Evolutionary conservation across 2,888 invertebrate species (phyloP), one percentile per base, ranked within the genome.

Genomic region (Gerris lacustris): DNA sequence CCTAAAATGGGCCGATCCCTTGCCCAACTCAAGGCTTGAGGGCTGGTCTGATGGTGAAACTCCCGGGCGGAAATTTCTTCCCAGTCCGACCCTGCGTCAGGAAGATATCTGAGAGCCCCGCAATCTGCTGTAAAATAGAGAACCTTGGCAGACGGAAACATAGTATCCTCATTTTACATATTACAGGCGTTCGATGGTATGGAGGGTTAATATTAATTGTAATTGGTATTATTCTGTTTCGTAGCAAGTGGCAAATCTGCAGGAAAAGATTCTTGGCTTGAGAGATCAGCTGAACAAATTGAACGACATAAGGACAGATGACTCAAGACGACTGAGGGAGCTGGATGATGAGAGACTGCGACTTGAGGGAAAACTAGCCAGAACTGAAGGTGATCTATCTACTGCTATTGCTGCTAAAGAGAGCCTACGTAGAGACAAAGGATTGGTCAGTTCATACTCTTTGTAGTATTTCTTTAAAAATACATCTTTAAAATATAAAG

Each of bases 381-480:
- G 91, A 78, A 82, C 88, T 17, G 92, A 94, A 77, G 85, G 88
- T 0, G 94, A 95, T 78, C 83, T 94, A 45, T 87, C 87, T 71
- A 84, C 89, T 0, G 84, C 86, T 62, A 91, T 91, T 78, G 81
- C 89, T 6, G 83, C 89, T 9, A 84, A 87, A 75, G 92, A 92
- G 75, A 86, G 85, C 55, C 81, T 92, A 62, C 85, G 88, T 72
- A 85, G 88, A 76, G 92, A 92, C 78, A 92, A 91, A 79, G 86
- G 87, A 75, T 88, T 88, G 77, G 92, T 92, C 79, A 83, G 85
- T 78, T 55, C n/a, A 18, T 45, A 55, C 55, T 1, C 4, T 55
- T 55, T 55, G 5, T n/a, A n/a, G n/a, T n/a, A 31, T 31, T 31
- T 31, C 31, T 31, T 31, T 31, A 31, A 31, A 31, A 31, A 31